Conservation (phyloP, 2,888 invertebrate species). For the Pelosia muscerda region DNA sequence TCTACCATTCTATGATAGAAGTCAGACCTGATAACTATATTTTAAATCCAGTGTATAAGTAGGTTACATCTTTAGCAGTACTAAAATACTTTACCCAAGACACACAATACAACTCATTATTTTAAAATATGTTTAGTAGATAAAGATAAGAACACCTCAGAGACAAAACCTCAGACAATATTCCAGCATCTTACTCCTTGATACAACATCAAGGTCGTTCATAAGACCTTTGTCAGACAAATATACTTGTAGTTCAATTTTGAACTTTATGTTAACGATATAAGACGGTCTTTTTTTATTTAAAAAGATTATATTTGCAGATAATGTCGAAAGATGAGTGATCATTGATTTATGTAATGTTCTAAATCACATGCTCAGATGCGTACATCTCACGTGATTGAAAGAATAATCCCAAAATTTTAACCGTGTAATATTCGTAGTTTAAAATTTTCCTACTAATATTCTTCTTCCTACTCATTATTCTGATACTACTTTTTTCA, state of each 20-base stretch:
- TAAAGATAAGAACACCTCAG: constrained; percentile 19
- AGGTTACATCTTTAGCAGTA: neutral
- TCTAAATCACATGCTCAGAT: constrained; percentile 51
- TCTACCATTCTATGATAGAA: too few relatives aligned
- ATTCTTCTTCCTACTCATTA: too few relatives aligned
- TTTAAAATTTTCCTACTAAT: too few relatives aligned
- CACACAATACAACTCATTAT: neutral
- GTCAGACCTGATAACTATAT: neutral
- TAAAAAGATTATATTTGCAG: constrained; percentile 45
- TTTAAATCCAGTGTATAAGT: neutral
- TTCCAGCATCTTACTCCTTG: constrained; percentile 31
- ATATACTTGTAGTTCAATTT: constrained; percentile 21
- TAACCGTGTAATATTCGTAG: too few relatives aligned
- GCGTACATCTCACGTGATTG: constrained; percentile 43
- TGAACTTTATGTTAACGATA: constrained; percentile 29
- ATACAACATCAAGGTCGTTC: constrained; percentile 30
- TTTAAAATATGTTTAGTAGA: neutral
- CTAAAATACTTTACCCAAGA: neutral
- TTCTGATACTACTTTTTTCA: too few relatives aligned
- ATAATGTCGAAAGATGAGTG: constrained; percentile 68
- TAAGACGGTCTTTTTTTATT: constrained; percentile 19
- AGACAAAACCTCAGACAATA: constrained; percentile 23
- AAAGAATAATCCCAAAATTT: too few relatives aligned
- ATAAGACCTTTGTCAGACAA: constrained; percentile 24
- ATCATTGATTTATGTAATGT: constrained; percentile 45